Evolutionary conservation across 2,888 invertebrate species (phyloP).

Genomic region (Griposia aprilina): DNA sequence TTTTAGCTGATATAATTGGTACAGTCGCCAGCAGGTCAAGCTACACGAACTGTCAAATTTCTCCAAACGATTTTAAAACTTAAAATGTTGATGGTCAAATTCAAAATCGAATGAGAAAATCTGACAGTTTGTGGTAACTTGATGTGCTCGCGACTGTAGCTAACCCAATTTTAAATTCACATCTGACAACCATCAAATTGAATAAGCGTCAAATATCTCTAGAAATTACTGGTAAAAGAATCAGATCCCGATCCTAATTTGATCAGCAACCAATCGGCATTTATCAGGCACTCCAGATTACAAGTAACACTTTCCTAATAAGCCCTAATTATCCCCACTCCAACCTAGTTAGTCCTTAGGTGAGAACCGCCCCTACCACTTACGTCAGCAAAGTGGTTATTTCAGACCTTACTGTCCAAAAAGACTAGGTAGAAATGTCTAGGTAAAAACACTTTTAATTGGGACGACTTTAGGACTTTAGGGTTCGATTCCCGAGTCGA

Average conservation of each 20-base stretch:
- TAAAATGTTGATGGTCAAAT: too few species aligned
- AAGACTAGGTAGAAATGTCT: not conserved
- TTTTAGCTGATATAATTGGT: not conserved
- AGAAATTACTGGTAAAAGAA: constrained; percentile 3
- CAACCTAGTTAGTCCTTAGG: constrained; percentile 34
- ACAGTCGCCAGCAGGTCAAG: too few species aligned
- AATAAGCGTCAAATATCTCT: not conserved
- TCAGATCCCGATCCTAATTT: constrained; percentile 5
- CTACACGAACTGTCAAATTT: too few species aligned
- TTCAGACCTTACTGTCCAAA: constrained; percentile 24
- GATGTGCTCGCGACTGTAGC: too few species aligned
- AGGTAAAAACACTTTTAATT: constrained; percentile 1
- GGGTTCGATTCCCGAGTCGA: not conserved
- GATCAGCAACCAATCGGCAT: constrained; percentile 36
- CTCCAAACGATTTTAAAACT: too few species aligned
- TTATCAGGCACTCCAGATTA: constrained; percentile 34
- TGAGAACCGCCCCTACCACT: constrained; percentile 26
- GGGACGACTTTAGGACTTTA: not conserved
- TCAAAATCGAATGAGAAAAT: too few species aligned
- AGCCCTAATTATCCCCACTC: constrained; percentile 45
- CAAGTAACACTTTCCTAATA: constrained; percentile 29
- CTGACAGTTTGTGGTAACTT: too few species aligned
- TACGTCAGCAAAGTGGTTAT: constrained; percentile 24
- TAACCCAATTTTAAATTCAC: not conserved
- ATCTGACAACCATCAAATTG: not conserved